Evolutionary conservation across 92 coral and sea anemone species (phyloP), one percentile per base, ranked within the genome.

Genomic region (Diadumene lineata): DNA sequence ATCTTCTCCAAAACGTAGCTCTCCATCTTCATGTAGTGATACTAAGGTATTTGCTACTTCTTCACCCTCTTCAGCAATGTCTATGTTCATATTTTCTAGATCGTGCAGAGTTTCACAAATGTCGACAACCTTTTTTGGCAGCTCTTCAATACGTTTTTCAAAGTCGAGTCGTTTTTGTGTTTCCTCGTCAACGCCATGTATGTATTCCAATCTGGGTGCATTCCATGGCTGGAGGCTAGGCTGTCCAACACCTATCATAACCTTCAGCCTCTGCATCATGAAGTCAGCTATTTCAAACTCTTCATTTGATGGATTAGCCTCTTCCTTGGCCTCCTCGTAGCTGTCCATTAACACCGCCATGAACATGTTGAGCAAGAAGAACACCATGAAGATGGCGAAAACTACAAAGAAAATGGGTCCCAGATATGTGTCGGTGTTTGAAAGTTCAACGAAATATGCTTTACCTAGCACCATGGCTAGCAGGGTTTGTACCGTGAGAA

Each of bases 251-350:
- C 84, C 72, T 8, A 79, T 18, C 34, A 70, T 56, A 0, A 70
- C 70, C 48, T 79, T 79, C 2, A 79, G 22, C 50, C 77, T 69
- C 34, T 79, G 70, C n/a, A 79, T 34, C 77, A 79, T 69, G 22
- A 79, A 79, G 48, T 48, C 74, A 13, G 84, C 84, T 75, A 79
- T 79, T 69, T 79, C 84, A 33, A 79, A 79, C 33, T 79, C 84
- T 17, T 68, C 50, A 11, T 43, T 48, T 11, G 31, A 43, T 16
- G 56, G 65, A 31, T 28, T 56, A 8, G 46, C 19, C 4, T 69
- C 77, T 31, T 70, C 68, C 24, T 70, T 79, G 11, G 23, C 84
- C 31, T 55, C 27, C 29, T 70, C 77, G 43, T 79, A 79, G 57
- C 38, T 23, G 21, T 79, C 84, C 76, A 62, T 69, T 1, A 79